Base-by-base conservation (phyloP, 2,113 vertebrate species). In the Cavia aperea region DNA sequence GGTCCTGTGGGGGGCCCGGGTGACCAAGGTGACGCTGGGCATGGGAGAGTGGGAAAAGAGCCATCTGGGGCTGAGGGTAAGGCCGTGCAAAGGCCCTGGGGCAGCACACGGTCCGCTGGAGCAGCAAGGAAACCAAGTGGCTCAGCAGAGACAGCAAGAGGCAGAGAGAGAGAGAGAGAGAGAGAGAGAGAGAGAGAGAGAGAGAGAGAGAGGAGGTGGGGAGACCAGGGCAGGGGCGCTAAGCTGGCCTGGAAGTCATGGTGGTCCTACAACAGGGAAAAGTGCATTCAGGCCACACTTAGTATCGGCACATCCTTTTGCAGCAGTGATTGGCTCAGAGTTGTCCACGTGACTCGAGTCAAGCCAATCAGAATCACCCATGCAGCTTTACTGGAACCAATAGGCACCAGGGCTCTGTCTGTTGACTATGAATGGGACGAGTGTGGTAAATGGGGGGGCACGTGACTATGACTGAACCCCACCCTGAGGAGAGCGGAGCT, bases 381-480 rank as follows among this genome's bases (percentile, higher is more conserved):
- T 13, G 0, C 4, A 29, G 49, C 72, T 66, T 75, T 16, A 14
- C 33, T 11, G 58, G 63, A 72, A 13, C 39, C 46, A 75, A 39
- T 8, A 65, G 82, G 51, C 29, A 7, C 5, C 46, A 92, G 56
- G 19, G 66, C 23, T 70, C 60, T 16, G 11, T 12, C 73, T 13
- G 72, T 6, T 6, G 56, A n/a, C 46, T 14, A 0, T 6, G 36
- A 81, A 33, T 12, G n/a, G 16, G 56, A 21, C 15, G 18, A 7
- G 12, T 54, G 2, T 2, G 56, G 56, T 14, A 5, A 16, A 16
- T 2, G 56, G 18, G 18, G 26, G 0, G 21, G 26, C 56, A 6
- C 5, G 12, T 58, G 63, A 11, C 49, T 24, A 31, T 58, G 86
- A 51, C 8, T 46, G 82, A 83, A 29, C 63, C 43, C 0, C 16